Evolutionary conservation across 2,797 vertebrate genomes (phyloP).

Genomic region (Microtus obscurus): DNA sequence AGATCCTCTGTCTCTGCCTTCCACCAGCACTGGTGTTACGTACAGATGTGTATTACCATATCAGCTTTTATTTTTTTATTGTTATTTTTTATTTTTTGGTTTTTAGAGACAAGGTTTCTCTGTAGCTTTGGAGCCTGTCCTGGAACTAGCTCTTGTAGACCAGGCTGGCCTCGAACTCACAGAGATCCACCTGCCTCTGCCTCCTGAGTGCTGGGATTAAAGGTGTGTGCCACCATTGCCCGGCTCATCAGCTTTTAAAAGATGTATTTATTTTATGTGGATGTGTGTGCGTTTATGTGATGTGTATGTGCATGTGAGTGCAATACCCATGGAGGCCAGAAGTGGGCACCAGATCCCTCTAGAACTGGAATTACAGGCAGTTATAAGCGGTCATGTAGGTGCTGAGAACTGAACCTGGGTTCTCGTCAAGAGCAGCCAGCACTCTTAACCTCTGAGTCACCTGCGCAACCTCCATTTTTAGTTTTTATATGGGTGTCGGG

Average conservation of each 20-base stretch:
- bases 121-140: too few species aligned
- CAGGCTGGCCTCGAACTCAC: too few species aligned
- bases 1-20: not conserved
- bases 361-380: not conserved
- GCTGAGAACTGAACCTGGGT: too few species aligned
- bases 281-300: not conserved
- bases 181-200: too few species aligned
- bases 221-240: too few species aligned
- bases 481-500: not conserved
- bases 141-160: too few species aligned
- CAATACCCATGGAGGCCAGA: not conserved
- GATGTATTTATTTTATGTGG: not conserved
- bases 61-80: too few species aligned
- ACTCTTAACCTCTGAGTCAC: not conserved
- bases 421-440: not conserved
- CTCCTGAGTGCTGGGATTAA: too few species aligned
- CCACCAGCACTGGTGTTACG: not conserved
- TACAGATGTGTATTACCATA: not conserved
- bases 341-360: not conserved
- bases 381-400: not conserved
- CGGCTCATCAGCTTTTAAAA: not conserved
- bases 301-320: not conserved
- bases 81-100: too few species aligned
- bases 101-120: too few species aligned
- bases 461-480: not conserved